Conservation (phyloP, 2,797 vertebrate species). For the Buphagus erythrorhynchus region DNA sequence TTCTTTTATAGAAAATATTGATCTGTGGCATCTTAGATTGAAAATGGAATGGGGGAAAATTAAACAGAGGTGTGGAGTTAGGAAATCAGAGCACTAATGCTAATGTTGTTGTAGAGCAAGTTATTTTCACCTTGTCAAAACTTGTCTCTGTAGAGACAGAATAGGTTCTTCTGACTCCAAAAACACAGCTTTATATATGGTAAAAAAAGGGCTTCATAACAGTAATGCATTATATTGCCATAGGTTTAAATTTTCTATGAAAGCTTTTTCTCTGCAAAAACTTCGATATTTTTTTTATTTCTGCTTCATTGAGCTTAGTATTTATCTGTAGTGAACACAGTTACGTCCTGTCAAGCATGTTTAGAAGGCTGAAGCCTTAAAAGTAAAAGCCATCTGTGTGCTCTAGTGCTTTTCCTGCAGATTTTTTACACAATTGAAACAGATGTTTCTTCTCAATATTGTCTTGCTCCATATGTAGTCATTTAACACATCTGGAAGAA, state of each 20-base stretch:
- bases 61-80: not conserved
- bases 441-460: constrained; percentile 18
- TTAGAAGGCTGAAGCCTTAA: not conserved
- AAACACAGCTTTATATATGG: not conserved
- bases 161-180: not conserved
- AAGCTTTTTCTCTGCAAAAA: not conserved
- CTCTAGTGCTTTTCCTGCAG: not conserved
- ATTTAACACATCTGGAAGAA: constrained; percentile 19
- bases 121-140: not conserved
- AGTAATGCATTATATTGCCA: not conserved
- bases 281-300: not conserved
- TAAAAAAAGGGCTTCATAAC: not conserved
- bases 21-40: not conserved
- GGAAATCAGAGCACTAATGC: not conserved
- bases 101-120: not conserved
- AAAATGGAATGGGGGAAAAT: not conserved
- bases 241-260: not conserved
- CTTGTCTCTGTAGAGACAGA: not conserved
- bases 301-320: not conserved
- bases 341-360: not conserved
- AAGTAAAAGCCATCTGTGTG: not conserved
- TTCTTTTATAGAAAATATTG: not conserved
- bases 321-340: not conserved
- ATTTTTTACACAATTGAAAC: not conserved
- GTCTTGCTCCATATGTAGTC: not conserved